Conservation (phyloP, 2,113 vertebrate species). For the Pristiophorus japonicus region DNA sequence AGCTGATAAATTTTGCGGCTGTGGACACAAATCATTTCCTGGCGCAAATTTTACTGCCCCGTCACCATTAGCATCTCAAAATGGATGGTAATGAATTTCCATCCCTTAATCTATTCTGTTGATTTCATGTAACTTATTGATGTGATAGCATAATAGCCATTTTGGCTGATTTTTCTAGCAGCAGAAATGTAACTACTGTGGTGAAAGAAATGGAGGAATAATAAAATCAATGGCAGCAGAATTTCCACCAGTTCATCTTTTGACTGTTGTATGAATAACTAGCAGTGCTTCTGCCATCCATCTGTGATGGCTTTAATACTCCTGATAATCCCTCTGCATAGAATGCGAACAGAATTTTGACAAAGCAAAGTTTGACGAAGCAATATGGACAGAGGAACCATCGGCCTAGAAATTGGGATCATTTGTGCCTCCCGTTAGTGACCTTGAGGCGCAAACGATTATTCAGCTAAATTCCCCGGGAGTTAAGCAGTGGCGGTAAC, state of each 20-base stretch:
- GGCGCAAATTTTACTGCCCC: too few relatives aligned
- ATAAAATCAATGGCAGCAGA: conserved; percentile 6
- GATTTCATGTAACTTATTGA: neutral
- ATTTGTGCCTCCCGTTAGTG: too few relatives aligned
- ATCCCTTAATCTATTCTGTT: neutral
- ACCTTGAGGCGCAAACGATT: too few relatives aligned
- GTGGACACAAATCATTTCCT: too few relatives aligned
- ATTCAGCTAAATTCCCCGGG: too few relatives aligned
- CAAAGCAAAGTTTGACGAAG: neutral
- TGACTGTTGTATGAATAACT: neutral
- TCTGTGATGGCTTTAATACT: neutral
- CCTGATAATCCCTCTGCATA: neutral
- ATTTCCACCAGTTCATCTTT: neutral
- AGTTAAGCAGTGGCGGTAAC: too few relatives aligned
- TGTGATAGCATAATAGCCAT: neutral
- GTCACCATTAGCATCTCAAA: too few relatives aligned
- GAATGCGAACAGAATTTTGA: neutral
- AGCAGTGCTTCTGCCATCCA: neutral
- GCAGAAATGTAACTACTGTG: neutral
- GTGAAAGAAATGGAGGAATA: neutral
- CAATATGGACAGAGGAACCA: neutral
- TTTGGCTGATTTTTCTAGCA: neutral
- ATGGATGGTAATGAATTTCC: too few relatives aligned
- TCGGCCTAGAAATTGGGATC: too few relatives aligned
- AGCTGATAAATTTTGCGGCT: too few relatives aligned